phyloP scores from a whole-genome alignment of 1,140 invertebrate genomes.

The Tetramorium parvispinum region DNA sequence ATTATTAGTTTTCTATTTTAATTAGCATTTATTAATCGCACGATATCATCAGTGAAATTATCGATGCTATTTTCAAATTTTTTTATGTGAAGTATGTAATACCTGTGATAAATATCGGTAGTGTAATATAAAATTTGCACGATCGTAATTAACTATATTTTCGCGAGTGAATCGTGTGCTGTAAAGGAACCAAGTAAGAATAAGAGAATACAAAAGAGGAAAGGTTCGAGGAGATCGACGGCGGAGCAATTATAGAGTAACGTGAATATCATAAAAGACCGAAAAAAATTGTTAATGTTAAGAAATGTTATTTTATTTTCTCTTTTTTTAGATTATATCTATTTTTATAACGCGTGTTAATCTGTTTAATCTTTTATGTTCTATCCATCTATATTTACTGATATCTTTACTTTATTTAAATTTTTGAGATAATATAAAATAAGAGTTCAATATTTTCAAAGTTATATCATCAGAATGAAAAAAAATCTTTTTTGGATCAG shows the following conservation, averaged over 20 bases:
- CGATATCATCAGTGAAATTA: background rate
- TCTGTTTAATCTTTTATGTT: background rate
- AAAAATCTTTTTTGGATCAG: background rate
- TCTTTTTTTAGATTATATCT: no score
- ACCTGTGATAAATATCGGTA: background rate
- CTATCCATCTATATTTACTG: background rate
- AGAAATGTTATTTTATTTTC: no score
- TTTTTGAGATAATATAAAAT: background rate
- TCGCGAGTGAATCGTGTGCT: background rate
- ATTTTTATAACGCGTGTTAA: no score
- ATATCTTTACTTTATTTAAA: background rate
- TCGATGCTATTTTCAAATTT: background rate
- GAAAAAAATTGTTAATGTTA: no score
- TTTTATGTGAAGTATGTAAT: background rate
- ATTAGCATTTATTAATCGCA: background rate
- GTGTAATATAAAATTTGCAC: no score
- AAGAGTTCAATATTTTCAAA: background rate
- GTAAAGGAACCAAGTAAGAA: background rate
- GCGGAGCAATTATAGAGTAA: background rate
- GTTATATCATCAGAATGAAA: background rate
- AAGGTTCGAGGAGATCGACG: background rate
- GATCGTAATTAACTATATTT: background rate
- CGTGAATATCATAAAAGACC: no score
- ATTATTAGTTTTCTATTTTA: no score
- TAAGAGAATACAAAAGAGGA: background rate